A percentile compares a stretch with the other conserved stretches of the same genome.
Conservation (phyloP, 2,797 vertebrate genomes). For the Champsocephalus gunnari region DNA sequence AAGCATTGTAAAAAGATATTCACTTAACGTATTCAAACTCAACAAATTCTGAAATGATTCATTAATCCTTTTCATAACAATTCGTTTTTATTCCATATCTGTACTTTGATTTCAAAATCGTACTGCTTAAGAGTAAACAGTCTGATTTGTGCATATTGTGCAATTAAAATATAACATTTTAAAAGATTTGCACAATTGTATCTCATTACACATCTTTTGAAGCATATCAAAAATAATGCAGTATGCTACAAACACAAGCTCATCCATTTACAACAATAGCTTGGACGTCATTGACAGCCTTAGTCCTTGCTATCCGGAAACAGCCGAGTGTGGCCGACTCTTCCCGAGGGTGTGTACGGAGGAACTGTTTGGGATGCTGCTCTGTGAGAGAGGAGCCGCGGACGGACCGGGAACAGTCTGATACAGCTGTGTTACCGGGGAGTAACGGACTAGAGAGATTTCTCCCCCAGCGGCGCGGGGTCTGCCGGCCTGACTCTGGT, state of each 20-base stretch:
- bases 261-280: background rate
- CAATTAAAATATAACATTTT: no score
- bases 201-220: no score
- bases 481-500: slow-evolving; percentile 23
- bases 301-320: slow-evolving; percentile 37
- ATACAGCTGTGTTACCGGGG: slow-evolving; percentile 11
- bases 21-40: no score
- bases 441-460: background rate
- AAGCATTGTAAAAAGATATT: no score
- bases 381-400: slow-evolving; percentile 30
- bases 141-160: no score
- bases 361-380: slow-evolving; percentile 20
- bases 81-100: no score
- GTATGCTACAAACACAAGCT: background rate
- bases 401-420: slow-evolving; percentile 14
- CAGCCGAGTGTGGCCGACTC: slow-evolving; percentile 36
- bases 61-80: no score
- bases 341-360: slow-evolving; percentile 20
- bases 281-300: background rate
- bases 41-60: no score
- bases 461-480: background rate
- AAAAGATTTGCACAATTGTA: no score
- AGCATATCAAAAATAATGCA: no score
- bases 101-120: no score
- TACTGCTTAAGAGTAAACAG: no score